Conservation (phyloP, 2,113 vertebrate genomes). For the Gnathonemus echidnorhynchus region DNA sequence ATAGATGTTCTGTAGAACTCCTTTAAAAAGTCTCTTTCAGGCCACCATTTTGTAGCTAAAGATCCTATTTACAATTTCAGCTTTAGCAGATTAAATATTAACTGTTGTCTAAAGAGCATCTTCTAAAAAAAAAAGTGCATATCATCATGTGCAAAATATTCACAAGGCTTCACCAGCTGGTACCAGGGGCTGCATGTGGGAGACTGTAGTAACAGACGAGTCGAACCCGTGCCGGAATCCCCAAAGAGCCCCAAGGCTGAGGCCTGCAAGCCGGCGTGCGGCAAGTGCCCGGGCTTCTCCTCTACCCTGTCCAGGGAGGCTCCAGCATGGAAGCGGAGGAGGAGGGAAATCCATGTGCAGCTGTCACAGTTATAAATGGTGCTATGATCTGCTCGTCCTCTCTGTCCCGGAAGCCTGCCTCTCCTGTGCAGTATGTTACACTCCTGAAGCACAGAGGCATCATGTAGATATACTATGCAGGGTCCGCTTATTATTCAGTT, state of each 20-base stretch:
- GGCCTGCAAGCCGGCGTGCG: background rate
- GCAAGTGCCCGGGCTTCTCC: background rate
- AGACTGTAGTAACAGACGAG: background rate
- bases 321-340: background rate
- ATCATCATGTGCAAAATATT: background rate
- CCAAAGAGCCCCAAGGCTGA: background rate
- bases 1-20: background rate
- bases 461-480: background rate
- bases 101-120: background rate
- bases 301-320: background rate
- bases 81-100: background rate
- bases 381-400: background rate
- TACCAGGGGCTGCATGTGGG: background rate
- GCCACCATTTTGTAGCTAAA: background rate
- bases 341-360: slow-evolving; percentile 2
- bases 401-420: background rate
- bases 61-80: background rate
- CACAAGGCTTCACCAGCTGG: background rate
- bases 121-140: background rate
- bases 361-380: slow-evolving; percentile 22
- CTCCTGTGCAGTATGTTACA: background rate
- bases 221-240: background rate
- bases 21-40: background rate
- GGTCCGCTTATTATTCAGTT: background rate
- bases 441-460: background rate